A percentile compares a stretch with the other conserved stretches of the same genome.
phyloP scores from a whole-genome alignment of 64 coral and sea anemone species.

The Montipora cactus region DNA sequence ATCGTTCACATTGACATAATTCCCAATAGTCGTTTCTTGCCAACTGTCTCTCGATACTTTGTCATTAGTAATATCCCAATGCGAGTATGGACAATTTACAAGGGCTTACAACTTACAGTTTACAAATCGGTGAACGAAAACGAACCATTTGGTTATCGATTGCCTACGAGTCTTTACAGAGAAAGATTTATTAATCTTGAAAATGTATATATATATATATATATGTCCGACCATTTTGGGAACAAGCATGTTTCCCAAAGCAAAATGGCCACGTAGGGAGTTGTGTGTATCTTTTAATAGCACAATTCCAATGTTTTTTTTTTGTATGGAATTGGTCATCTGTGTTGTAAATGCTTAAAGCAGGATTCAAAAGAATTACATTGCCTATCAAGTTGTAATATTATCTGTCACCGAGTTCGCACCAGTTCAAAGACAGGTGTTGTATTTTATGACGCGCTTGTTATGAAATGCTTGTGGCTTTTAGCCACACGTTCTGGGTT shows the following conservation, averaged over 20 bases:
- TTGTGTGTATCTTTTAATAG: too few relatives aligned
- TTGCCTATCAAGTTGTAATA: background rate
- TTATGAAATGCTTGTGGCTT: background rate
- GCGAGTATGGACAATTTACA: background rate
- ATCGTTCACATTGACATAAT: background rate
- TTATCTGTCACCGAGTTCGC: slow-evolving; percentile 1
- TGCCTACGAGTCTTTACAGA: too few relatives aligned
- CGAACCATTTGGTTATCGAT: background rate
- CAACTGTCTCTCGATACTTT: background rate
- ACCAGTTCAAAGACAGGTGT: slow-evolving; percentile 37
- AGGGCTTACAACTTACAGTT: background rate
- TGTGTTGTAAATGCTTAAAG: background rate
- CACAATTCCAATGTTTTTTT: background rate
- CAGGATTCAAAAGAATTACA: background rate
- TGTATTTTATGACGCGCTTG: background rate
- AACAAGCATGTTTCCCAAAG: background rate
- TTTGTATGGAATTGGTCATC: background rate
- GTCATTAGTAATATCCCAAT: background rate
- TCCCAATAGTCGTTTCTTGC: background rate
- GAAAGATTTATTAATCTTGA: too few relatives aligned
- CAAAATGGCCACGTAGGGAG: background rate
- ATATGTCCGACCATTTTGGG: background rate
- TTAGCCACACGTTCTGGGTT: background rate
- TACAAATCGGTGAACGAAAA: background rate
- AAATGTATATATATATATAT: too few relatives aligned